These are phyloP conservation scores for Hybognathus amarus DNA, from an alignment of 2,797 vertebrate species.

Conservation along the genomic window DNA sequence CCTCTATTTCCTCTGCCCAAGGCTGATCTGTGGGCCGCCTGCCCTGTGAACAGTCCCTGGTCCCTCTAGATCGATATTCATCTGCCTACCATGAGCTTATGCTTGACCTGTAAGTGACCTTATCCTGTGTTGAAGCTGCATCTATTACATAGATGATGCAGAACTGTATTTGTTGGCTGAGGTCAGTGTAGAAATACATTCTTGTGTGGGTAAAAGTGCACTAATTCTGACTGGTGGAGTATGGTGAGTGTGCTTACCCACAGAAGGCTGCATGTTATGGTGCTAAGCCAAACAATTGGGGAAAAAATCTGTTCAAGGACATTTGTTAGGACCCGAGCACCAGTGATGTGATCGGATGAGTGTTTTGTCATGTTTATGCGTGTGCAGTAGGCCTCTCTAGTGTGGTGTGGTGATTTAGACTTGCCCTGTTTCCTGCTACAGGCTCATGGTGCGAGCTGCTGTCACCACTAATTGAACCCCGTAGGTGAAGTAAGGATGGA, in stretches of 20 bases:
- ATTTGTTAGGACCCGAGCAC: background rate
- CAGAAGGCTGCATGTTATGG: background rate
- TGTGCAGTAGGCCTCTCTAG: conserved; percentile 7
- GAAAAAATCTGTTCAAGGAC: background rate
- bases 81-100: conserved; percentile 77
- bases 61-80: conserved; percentile 79
- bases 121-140: conserved; percentile 67
- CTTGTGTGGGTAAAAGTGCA: conserved; percentile 32
- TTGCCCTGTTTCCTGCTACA: conserved; percentile 71
- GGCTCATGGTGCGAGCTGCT: conserved; percentile 76
- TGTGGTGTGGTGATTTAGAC: conserved; percentile 69
- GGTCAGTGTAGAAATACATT: conserved; percentile 33
- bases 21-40: conserved; percentile 78
- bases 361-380: conserved; percentile 15
- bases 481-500: conserved; percentile 76
- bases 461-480: conserved; percentile 82
- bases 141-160: conserved; percentile 59
- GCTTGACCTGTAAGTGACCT: conserved; percentile 76
- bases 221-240: conserved; percentile 10
- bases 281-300: conserved; percentile 8
- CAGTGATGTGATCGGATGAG: background rate
- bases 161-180: conserved; percentile 60
- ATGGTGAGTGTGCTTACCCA: conserved; percentile 3
- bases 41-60: conserved; percentile 69
- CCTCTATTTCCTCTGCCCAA: conserved; percentile 76